These are phyloP conservation scores for Zaprionus obscuricornis DNA, from an alignment of 2,888 invertebrate species.

Conservation along the genomic window DNA sequence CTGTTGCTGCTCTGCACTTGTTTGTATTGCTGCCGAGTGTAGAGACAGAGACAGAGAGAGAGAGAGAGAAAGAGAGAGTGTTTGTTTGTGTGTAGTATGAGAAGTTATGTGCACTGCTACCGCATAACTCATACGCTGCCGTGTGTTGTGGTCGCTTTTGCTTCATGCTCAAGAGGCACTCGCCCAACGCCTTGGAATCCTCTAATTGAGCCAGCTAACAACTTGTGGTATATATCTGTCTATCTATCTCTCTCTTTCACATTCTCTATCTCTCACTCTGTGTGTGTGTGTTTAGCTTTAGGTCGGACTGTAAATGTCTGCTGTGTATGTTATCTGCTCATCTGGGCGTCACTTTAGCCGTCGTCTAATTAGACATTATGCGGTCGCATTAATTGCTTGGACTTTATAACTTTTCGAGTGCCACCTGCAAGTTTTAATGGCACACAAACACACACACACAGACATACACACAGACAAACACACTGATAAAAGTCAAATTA, in stretches of 20 bases:
- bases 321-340: slow-evolving; percentile 59
- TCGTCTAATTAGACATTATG: slow-evolving; percentile 73
- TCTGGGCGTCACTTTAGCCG: slow-evolving; percentile 55
- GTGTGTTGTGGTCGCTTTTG: slow-evolving; percentile 40
- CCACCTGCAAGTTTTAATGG: slow-evolving; percentile 42
- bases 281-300: slow-evolving; percentile 20
- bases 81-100: background rate
- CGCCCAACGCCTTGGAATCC: slow-evolving; percentile 46
- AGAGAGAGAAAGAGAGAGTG: too few relatives aligned
- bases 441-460: too few relatives aligned
- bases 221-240: too few relatives aligned
- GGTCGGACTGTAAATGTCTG: slow-evolving; percentile 13
- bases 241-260: background rate
- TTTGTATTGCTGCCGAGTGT: slow-evolving; percentile 30
- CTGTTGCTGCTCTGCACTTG: slow-evolving; percentile 35
- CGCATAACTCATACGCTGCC: slow-evolving; percentile 67
- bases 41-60: too few relatives aligned
- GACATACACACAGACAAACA: too few relatives aligned
- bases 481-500: slow-evolving; percentile 58
- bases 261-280: slow-evolving; percentile 4
- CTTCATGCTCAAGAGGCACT: slow-evolving; percentile 51
- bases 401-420: slow-evolving; percentile 65
- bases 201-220: slow-evolving; percentile 55
- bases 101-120: slow-evolving; percentile 2
- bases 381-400: slow-evolving; percentile 68